A percentile compares a stretch with the other conserved stretches of the same genome.
These are phyloP conservation scores for Drosophila ogumai DNA, from an alignment of 1,140 invertebrate species.

Conservation along the genomic window DNA sequence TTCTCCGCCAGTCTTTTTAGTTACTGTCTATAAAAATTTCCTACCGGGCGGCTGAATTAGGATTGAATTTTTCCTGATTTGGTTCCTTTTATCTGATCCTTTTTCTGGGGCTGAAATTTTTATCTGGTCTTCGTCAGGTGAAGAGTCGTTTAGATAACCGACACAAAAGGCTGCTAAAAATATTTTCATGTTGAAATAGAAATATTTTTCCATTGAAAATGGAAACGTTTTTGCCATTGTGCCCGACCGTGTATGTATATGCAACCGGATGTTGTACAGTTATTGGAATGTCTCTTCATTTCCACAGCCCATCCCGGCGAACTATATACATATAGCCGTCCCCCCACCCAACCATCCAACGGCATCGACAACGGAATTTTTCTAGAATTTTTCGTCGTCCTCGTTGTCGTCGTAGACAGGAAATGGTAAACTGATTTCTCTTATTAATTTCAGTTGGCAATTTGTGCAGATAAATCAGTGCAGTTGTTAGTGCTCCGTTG, in stretches of 20 bases:
- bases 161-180: constrained; percentile 67
- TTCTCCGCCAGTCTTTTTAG: constrained; percentile 5
- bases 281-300: constrained; percentile 74
- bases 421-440: constrained; percentile 78
- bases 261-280: constrained; percentile 75
- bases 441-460: constrained; percentile 79
- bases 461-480: constrained; percentile 71
- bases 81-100: constrained; percentile 26
- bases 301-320: constrained; percentile 7
- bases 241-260: constrained; percentile 39
- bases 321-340: background rate
- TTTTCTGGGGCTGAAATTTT: constrained; percentile 38
- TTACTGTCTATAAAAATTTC: constrained; percentile 56
- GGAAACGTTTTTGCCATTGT: constrained; percentile 76
- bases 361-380: constrained; percentile 68
- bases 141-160: constrained; percentile 63
- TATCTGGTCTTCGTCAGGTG: constrained; percentile 70
- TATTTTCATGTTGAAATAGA: constrained; percentile 79
- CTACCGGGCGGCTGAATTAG: constrained; percentile 67
- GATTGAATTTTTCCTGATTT: constrained; percentile 70
- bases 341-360: constrained; percentile 1
- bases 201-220: constrained; percentile 78
- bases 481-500: constrained; percentile 41
- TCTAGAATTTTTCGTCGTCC: constrained; percentile 53
- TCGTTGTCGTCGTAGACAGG: constrained; percentile 51